Evolutionary conservation across 1,140 invertebrate species (phyloP).

Genomic region (Macrobrachium rosenbergii): DNA sequence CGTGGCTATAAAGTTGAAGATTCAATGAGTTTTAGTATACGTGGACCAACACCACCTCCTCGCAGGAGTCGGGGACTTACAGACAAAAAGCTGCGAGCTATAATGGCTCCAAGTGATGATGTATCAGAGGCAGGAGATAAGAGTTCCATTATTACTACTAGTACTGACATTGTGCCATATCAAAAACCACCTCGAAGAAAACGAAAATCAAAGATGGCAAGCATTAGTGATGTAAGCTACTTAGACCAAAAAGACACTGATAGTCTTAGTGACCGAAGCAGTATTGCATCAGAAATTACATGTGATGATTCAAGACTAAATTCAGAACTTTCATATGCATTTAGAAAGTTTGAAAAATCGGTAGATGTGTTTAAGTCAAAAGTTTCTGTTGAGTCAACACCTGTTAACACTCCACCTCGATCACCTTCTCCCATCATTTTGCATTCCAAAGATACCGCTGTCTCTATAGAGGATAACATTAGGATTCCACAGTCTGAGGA

Average conservation of each 20-base stretch:
- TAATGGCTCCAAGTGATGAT: slow-evolving; percentile 19
- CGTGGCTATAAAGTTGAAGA: slow-evolving; percentile 42
- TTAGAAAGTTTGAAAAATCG: slow-evolving; percentile 44
- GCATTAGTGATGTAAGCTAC: slow-evolving; percentile 18
- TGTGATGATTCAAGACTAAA: slow-evolving; percentile 47
- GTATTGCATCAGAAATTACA: slow-evolving; percentile 32
- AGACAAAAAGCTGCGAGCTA: slow-evolving; percentile 44
- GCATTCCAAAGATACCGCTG: slow-evolving; percentile 40
- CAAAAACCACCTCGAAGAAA: slow-evolving; percentile 45
- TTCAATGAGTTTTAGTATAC: slow-evolving; percentile 36
- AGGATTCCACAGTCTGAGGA: neutral
- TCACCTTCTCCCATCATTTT: slow-evolving; percentile 31
- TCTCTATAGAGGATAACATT: slow-evolving; percentile 8
- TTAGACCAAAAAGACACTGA: slow-evolving; percentile 38
- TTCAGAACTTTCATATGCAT: slow-evolving; percentile 49
- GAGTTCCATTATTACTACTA: slow-evolving; percentile 44
- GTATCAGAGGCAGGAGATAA: slow-evolving; percentile 42
- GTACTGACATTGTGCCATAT: slow-evolving; percentile 43
- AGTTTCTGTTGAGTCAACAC: slow-evolving; percentile 22
- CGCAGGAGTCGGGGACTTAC: slow-evolving; percentile 61
- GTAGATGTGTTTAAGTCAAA: slow-evolving; percentile 48
- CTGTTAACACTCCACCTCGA: slow-evolving; percentile 29
- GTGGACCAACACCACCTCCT: slow-evolving; percentile 32
- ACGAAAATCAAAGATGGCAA: slow-evolving; percentile 9
- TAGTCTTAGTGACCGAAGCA: slow-evolving; percentile 31